phyloP scores from a whole-genome alignment of 2,888 invertebrate species.

The Cryptocephalus moraei region DNA sequence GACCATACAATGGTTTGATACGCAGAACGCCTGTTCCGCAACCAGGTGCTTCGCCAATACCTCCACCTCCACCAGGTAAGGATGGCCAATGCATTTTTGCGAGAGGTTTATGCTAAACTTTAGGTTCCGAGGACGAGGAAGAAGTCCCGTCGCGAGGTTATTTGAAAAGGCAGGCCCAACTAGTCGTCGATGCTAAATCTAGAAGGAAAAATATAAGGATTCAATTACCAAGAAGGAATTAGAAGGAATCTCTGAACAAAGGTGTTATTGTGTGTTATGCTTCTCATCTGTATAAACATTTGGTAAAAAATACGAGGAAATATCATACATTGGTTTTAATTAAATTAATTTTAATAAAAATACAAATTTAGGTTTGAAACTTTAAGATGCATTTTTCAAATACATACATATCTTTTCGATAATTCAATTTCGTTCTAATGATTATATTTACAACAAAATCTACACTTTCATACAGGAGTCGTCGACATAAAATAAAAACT shows the following conservation, averaged over 20 bases:
- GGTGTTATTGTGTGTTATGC: too few species aligned
- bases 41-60: constrained; percentile 27
- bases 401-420: constrained; percentile 12
- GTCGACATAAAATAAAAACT: constrained; percentile 6
- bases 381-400: constrained; percentile 21
- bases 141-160: constrained; percentile 72
- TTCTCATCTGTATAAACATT: too few species aligned
- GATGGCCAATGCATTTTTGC: not conserved
- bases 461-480: constrained; percentile 7
- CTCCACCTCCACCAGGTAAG: constrained; percentile 23
- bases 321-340: too few species aligned
- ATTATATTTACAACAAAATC: constrained; percentile 14
- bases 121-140: constrained; percentile 68
- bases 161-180: constrained; percentile 71
- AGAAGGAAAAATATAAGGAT: constrained; percentile 61
- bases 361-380: constrained; percentile 25
- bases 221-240: constrained; percentile 19
- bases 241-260: not conserved
- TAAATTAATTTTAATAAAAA: constrained; percentile 23
- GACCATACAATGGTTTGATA: constrained; percentile 32
- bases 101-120: constrained; percentile 1
- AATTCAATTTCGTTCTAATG: constrained; percentile 9
- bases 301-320: too few species aligned
- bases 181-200: constrained; percentile 74
- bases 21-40: constrained; percentile 32